Evolutionary conservation across 1,140 invertebrate genomes (phyloP).

Genomic region (Conus ventricosus): DNA sequence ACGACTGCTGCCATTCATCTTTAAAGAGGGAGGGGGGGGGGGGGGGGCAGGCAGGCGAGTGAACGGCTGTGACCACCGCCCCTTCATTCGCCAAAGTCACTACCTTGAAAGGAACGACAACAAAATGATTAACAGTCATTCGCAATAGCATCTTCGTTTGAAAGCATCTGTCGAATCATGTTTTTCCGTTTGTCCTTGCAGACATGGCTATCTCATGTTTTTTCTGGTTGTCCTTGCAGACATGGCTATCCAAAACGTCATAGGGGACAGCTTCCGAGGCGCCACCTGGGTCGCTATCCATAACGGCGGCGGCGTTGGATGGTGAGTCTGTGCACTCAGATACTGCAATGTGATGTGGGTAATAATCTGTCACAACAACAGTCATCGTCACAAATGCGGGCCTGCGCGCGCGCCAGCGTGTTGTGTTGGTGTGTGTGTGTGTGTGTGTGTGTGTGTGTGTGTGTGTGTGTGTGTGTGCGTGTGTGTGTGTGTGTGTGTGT

Average conservation of each 20-base stretch:
- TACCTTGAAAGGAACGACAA: too few relatives aligned
- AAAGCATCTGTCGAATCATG: too few relatives aligned
- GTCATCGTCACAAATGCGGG: background rate
- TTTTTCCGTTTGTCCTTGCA: conserved; percentile 54
- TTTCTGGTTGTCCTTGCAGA: conserved; percentile 75
- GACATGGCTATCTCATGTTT: conserved; percentile 84
- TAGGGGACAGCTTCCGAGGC: conserved; percentile 82
- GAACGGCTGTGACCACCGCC: too few relatives aligned
- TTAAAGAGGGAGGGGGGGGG: too few relatives aligned
- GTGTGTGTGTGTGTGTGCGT: background rate
- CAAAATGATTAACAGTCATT: too few relatives aligned
- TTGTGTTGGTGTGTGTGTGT: too few relatives aligned
- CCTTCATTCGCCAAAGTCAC: too few relatives aligned
- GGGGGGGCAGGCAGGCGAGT: too few relatives aligned
- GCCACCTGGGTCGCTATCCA: conserved; percentile 84
- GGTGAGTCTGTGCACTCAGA: conserved; percentile 72
- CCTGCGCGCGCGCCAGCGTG: background rate
- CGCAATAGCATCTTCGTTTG: too few relatives aligned
- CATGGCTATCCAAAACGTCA: conserved; percentile 83
- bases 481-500: background rate
- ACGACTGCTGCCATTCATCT: too few relatives aligned
- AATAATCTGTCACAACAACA: background rate
- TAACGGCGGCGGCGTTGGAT: conserved; percentile 84
- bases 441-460: conserved; percentile 1
- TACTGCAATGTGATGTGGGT: background rate